These are phyloP conservation scores for Leuctra nigra DNA, from an alignment of 2,888 invertebrate genomes.

Conservation along the genomic window DNA sequence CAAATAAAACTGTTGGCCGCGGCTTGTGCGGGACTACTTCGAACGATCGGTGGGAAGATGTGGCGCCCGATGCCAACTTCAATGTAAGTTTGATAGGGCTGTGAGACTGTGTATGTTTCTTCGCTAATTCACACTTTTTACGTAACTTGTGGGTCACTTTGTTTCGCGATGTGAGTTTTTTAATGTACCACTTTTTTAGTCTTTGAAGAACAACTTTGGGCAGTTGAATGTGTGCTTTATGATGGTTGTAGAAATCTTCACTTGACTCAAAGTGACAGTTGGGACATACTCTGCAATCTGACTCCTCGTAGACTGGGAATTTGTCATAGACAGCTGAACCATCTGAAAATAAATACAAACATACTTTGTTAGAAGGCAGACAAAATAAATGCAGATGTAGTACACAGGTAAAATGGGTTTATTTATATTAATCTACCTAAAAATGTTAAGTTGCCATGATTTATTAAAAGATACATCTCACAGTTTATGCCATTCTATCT, in stretches of 20 bases:
- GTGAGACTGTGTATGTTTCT: slow-evolving; percentile 23
- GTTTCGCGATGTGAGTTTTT: neutral
- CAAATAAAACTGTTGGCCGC: slow-evolving; percentile 19
- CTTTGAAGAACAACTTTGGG: slow-evolving; percentile 16
- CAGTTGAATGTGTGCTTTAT: slow-evolving; percentile 19
- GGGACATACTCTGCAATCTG: slow-evolving; percentile 1
- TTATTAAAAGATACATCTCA: too few relatives aligned
- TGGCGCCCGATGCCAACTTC: slow-evolving; percentile 10
- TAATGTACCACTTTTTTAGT: neutral
- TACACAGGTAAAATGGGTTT: too few relatives aligned
- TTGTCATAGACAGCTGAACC: too few relatives aligned
- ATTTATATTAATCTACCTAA: too few relatives aligned
- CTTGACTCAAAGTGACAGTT: slow-evolving; percentile 2
- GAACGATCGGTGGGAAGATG: slow-evolving; percentile 2
- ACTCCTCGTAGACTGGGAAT: too few relatives aligned
- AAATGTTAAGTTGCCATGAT: too few relatives aligned
- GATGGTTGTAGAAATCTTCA: slow-evolving; percentile 21
- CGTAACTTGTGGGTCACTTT: neutral
- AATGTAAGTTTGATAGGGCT: slow-evolving; percentile 21
- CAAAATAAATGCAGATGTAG: too few relatives aligned
- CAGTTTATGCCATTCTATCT: too few relatives aligned
- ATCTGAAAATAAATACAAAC: too few relatives aligned
- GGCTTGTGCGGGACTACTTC: slow-evolving; percentile 12
- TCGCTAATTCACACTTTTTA: neutral
- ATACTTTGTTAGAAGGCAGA: too few relatives aligned